phyloP scores from a whole-genome alignment of 2,888 invertebrate genomes.

The Lasioglossum figueresi region DNA sequence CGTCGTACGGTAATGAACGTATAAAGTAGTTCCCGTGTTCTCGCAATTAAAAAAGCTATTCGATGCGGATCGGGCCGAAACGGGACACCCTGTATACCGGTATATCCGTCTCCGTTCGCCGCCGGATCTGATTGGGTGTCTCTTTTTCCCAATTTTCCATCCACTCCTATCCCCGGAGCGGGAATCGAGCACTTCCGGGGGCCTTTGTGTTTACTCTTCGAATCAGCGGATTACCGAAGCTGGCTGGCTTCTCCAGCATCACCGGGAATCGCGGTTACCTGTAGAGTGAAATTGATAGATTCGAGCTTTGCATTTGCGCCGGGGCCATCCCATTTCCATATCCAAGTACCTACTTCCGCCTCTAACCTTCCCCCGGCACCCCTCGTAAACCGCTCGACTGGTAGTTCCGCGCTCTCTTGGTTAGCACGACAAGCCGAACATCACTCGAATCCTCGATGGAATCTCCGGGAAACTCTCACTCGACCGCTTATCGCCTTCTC shows the following conservation, averaged over 20 bases:
- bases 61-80: neutral
- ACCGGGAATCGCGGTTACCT: conserved; percentile 57
- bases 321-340: conserved; percentile 77
- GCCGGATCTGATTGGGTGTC: neutral
- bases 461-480: conserved; percentile 65
- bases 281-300: conserved; percentile 81
- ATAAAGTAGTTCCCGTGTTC: neutral
- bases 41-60: neutral
- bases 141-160: neutral
- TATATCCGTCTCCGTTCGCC: neutral
- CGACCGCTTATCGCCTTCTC: conserved; percentile 71
- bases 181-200: conserved; percentile 67
- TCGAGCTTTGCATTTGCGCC: conserved; percentile 77
- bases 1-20: neutral
- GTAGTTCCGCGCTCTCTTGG: conserved; percentile 68
- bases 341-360: conserved; percentile 77
- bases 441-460: conserved; percentile 73
- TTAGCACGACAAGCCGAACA: conserved; percentile 75
- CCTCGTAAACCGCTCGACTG: conserved; percentile 66
- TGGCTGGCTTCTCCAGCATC: conserved; percentile 59
- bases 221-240: conserved; percentile 80
- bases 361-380: conserved; percentile 57
- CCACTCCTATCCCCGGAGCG: neutral
- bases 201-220: conserved; percentile 78
- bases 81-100: neutral